phyloP scores from a whole-genome alignment of 64 coral and sea anemone species.

The Catalaphyllia jardinei region DNA sequence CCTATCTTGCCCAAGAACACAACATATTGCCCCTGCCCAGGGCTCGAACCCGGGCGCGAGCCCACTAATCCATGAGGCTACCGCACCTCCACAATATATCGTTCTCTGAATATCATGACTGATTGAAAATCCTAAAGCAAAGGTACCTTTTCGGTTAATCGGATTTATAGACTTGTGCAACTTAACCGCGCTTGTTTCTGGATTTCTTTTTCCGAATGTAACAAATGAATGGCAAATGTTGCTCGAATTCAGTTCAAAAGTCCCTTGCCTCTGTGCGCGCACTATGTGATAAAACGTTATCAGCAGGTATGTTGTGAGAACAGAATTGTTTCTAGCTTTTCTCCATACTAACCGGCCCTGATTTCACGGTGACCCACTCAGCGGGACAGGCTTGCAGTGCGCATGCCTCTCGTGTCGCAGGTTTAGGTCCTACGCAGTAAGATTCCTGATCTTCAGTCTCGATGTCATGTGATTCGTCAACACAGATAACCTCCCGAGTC shows the following conservation, averaged over 20 bases:
- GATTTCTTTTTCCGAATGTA: too few species aligned
- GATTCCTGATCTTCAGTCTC: constrained; percentile 33
- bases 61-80: too few species aligned
- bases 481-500: constrained; percentile 43
- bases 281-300: not conserved
- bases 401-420: constrained; percentile 18
- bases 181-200: too few species aligned
- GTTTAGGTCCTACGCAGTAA: constrained; percentile 44
- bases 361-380: constrained; percentile 49
- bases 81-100: too few species aligned
- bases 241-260: too few species aligned
- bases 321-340: not conserved
- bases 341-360: constrained; percentile 24
- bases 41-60: too few species aligned
- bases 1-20: too few species aligned
- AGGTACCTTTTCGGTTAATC: too few species aligned
- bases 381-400: constrained; percentile 37
- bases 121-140: not conserved
- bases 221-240: too few species aligned
- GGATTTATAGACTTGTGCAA: too few species aligned
- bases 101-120: not conserved
- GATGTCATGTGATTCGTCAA: constrained; percentile 32
- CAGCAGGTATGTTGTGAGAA: too few species aligned
- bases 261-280: not conserved
- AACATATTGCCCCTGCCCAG: too few species aligned